Evolutionary conservation across 2,797 vertebrate species (phyloP), one percentile per base, ranked within the genome.

Genomic region (Epinephelus malabaricus): DNA sequence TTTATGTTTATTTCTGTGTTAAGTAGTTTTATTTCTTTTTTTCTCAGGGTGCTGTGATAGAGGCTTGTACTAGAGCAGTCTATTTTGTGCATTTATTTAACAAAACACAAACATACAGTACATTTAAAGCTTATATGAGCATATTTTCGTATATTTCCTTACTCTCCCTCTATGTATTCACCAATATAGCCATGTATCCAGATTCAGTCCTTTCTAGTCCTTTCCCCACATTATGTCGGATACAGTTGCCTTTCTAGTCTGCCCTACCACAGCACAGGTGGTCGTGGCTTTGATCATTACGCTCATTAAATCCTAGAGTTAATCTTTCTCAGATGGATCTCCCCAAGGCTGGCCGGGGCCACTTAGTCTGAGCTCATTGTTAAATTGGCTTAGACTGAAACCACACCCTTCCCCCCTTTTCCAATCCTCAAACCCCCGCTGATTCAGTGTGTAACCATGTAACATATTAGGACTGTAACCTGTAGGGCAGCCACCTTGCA

Each of bases 41-140:
- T 95, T 94, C 96, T 96, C 96, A 96, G 96, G 96, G 95, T 96
- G 94, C 93, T 96, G 94, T 95, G 91, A 95, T 94, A 95, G 93
- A 95, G 89, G 93, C 95, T 94, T 95, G 91, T 94, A 92, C 85
- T 92, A 93, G 89, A 94, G 89, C 91, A 90, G 89, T 94, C 92
- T 95, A 94, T 95, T 95, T 91, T 94, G 92, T 93, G 92, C 94
- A 83, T 96, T 95, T 95, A 94, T 96, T 95, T 95, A 94, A 94
- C 78, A 82, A 84, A 92, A 91, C 89, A 86, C 86, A 90, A 89
- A 82, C 84, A 90, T 92, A 91, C 85, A 89, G 61, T 68, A 93
- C 92, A 91, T 94, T 93, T 90, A 88, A 89, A 93, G 86, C 87
- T 71, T 92, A 88, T 92, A 92, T 88, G 82, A 92, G 84, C 92